Conservation (phyloP, 2,797 vertebrate genomes). For the Myotis myotis region DNA sequence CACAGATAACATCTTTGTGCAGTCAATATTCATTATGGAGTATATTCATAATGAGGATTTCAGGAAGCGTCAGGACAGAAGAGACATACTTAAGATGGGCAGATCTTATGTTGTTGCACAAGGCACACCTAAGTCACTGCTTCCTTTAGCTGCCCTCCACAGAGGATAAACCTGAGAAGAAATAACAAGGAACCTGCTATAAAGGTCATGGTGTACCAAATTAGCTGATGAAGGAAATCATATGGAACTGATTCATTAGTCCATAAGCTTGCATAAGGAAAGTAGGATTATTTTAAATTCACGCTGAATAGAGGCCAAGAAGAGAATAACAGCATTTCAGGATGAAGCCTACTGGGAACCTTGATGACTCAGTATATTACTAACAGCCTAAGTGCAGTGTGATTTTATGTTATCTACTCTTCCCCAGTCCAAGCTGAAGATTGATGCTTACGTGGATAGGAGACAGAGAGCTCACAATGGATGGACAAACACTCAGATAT, state of each 20-base stretch:
- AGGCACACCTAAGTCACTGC: too few species aligned
- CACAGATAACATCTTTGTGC: not conserved
- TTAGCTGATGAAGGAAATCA: not conserved
- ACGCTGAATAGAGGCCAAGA: constrained; percentile 23
- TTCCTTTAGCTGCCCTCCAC: not conserved
- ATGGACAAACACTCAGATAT: too few species aligned
- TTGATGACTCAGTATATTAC: constrained; percentile 31
- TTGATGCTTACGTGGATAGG: not conserved
- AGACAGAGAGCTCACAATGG: not conserved
- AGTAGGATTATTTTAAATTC: constrained; percentile 37
- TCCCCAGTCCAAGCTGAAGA: not conserved
- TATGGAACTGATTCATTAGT: not conserved
- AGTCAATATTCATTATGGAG: not conserved
- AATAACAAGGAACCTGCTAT: not conserved
- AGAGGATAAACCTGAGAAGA: not conserved
- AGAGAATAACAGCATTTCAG: constrained; percentile 51
- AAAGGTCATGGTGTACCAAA: not conserved
- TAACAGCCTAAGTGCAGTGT: not conserved
- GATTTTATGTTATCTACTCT: not conserved
- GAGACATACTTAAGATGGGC: not conserved
- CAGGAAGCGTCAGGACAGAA: not conserved
- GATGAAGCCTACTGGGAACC: not conserved
- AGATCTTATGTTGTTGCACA: not conserved
- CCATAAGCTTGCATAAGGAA: not conserved
- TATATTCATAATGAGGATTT: not conserved